Evolutionary conservation across 2,113 vertebrate species (phyloP).

Genomic region (Eurypyga helias): DNA sequence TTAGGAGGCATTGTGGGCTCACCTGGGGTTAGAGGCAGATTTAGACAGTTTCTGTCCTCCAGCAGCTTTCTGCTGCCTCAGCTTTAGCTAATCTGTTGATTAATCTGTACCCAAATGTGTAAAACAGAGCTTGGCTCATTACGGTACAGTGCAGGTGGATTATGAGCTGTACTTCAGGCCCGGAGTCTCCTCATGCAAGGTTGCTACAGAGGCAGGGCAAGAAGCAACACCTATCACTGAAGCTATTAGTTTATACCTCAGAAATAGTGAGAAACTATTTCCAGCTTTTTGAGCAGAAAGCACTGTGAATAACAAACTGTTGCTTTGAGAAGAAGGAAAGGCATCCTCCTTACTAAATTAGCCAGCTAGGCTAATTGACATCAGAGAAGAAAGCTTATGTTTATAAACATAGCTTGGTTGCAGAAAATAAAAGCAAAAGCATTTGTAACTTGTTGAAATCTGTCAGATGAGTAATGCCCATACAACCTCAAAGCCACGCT

Average conservation of each 20-base stretch:
- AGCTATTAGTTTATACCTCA: not conserved
- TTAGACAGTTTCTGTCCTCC: not conserved
- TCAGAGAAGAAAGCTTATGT: not conserved
- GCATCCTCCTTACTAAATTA: not conserved
- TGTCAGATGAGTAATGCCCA: not conserved
- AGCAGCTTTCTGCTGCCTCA: not conserved
- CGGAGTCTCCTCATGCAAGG: not conserved
- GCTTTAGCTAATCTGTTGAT: not conserved
- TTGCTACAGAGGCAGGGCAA: not conserved
- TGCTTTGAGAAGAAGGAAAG: not conserved
- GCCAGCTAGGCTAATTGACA: not conserved
- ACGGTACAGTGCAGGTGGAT: too few relatives aligned
- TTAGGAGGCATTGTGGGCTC: not conserved
- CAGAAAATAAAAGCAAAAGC: not conserved
- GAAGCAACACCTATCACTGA: not conserved
- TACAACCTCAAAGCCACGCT: rapidly evolving
- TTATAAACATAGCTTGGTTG: not conserved
- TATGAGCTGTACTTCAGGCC: not conserved
- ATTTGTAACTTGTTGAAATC: not conserved
- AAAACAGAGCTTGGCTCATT: not conserved
- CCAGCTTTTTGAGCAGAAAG: not conserved
- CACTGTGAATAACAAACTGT: not conserved
- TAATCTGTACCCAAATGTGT: not conserved
- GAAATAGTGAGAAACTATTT: not conserved
- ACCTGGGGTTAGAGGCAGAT: not conserved